Evolutionary conservation across 2,113 vertebrate species (phyloP).

Genomic region (Etheostoma spectabile): DNA sequence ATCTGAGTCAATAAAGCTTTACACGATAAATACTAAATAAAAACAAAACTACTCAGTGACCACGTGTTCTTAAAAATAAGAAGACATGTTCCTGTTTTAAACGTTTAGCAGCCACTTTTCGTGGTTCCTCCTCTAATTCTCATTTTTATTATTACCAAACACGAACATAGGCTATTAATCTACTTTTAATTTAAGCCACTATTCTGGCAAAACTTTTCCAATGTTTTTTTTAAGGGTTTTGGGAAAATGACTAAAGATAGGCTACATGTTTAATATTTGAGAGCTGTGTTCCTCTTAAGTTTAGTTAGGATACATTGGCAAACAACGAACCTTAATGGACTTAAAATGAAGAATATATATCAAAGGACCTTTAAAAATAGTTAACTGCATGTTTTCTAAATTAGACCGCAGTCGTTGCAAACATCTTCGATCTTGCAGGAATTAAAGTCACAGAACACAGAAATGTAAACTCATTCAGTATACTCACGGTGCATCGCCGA

Average conservation of each 20-base stretch:
- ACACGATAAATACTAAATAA: neutral
- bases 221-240: neutral
- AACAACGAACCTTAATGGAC: neutral
- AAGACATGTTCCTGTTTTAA: neutral
- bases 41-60: neutral
- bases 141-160: neutral
- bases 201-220: neutral
- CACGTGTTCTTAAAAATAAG: conserved; percentile 20
- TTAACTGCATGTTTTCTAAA: neutral
- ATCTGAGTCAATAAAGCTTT: conserved; percentile 2
- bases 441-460: neutral
- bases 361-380: neutral
- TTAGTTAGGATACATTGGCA: neutral
- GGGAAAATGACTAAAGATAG: neutral
- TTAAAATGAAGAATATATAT: neutral
- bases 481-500: conserved; percentile 99
- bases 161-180: no score
- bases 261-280: neutral
- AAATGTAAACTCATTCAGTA: conserved; percentile 75
- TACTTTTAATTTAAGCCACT: neutral
- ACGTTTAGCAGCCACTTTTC: neutral
- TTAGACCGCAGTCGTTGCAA: neutral
- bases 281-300: neutral
- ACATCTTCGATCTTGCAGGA: neutral
- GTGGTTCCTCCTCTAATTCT: neutral